Percentiles rank a stretch among this genome's conserved stretches.
These are phyloP conservation scores for Endotricha flammealis DNA, from an alignment of 2,888 invertebrate species.

Conservation along the genomic window DNA sequence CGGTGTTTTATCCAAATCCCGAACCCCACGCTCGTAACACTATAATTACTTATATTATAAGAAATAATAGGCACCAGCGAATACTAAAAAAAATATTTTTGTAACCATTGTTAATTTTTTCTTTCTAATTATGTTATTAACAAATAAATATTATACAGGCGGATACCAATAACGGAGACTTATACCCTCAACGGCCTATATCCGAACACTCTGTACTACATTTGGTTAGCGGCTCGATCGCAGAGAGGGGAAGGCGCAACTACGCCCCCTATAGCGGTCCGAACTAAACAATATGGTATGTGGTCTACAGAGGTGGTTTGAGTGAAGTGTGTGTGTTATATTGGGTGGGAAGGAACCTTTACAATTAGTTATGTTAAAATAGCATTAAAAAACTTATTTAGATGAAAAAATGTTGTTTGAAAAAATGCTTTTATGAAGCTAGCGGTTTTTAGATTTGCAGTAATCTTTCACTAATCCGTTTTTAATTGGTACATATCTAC, in stretches of 20 bases:
- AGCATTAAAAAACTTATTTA: no score
- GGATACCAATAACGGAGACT: conserved; percentile 88
- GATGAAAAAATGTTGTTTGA: no score
- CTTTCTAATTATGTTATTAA: conserved; percentile 6
- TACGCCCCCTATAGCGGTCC: conserved; percentile 94
- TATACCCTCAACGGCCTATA: conserved; percentile 94
- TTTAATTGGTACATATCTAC: no score
- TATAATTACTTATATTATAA: no score
- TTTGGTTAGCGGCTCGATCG: conserved; percentile 97
- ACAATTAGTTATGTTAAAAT: no score
- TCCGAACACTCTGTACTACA: conserved; percentile 97
- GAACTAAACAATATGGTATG: conserved; percentile 99
- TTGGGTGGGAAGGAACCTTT: conserved; percentile 18
- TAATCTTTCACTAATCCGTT: no score
- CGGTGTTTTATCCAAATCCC: no score
- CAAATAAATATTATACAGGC: conserved; percentile 63
- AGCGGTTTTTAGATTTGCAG: no score
- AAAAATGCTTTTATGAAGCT: no score
- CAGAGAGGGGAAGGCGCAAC: conserved; percentile 96
- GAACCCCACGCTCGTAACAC: no score
- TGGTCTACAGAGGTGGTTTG: conserved; percentile 23
- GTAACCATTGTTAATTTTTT: background rate
- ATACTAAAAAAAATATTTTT: no score
- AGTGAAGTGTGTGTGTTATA: conserved; percentile 24
- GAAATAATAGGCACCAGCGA: no score